Base-by-base conservation (phyloP, 2,888 invertebrate species). In the Dioctria rufipes region DNA sequence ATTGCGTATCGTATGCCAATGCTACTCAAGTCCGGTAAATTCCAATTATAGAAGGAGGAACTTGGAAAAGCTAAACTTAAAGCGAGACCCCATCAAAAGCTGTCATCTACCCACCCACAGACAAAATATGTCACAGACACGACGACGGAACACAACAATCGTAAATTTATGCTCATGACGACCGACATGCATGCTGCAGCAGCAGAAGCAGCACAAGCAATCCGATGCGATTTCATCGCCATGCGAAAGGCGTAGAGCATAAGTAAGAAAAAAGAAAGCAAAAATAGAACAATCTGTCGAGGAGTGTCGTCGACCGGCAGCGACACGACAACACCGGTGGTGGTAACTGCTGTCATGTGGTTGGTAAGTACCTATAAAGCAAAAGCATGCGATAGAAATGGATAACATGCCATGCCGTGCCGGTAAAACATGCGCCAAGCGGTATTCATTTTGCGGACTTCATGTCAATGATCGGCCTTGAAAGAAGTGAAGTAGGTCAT, bases 391-490 rank as follows among this genome's bases (percentile, higher is more conserved):
- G 60, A 46, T 63, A 40, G 77, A 61, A 69, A 61, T 80, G 80
- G n/a, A 58, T 25, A 25, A 25, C 25, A 25, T 25, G 25, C 25
- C 73, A 58, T 42, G 69, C 80, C 69, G 80, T 69, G 80, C 80
- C 69, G 80, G 77, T 77, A 77, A 77, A 77, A 77, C 69, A 69
- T 80, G 77, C 77, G 77, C 77, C 77, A 58, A 77, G 77, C 77
- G 77, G 73, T 75, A 75, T 61, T 73, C 73, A 37, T 80, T 80
- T 80, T 80, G 80, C 80, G 80, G 80, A 80, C 80, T 61, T 71
- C 63, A 71, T 80, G 80, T 73, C 80, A 80, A 80, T 54, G 73
- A 73, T 80, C 80, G 80, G 80, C 80, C 80, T 80, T 80, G 80
- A 80, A 80, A 63, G 71, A 73, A 73, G 51, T 77, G 63, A 73